These are phyloP conservation scores for Molothrus aeneus DNA, from an alignment of 2,797 vertebrate genomes.

Conservation along the genomic window DNA sequence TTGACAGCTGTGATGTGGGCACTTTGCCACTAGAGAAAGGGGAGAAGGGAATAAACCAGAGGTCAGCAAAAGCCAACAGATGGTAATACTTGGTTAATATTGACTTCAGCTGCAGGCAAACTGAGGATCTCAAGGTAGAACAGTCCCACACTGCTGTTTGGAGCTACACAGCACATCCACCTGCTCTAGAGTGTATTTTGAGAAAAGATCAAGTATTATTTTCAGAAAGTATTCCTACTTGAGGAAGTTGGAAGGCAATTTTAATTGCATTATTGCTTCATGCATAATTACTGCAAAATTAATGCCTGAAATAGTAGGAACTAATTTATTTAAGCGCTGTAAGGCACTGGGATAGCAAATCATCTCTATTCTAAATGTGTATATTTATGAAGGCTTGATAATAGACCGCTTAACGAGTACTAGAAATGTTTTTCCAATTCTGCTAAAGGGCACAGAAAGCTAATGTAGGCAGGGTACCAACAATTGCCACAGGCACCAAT, in stretches of 20 bases:
- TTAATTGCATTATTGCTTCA: constrained; percentile 62
- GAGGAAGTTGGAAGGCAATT: constrained; percentile 31
- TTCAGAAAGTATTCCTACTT: neutral
- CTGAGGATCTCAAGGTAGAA: neutral
- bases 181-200: constrained; percentile 44
- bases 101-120: constrained; percentile 47
- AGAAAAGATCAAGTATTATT: constrained; percentile 33
- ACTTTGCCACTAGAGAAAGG: neutral
- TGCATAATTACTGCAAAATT: constrained; percentile 63
- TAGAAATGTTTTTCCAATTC: constrained; percentile 52
- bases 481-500: constrained; percentile 64
- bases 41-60: neutral
- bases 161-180: neutral
- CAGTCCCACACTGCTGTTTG: neutral
- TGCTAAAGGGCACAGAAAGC: constrained; percentile 53
- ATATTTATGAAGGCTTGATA: constrained; percentile 69
- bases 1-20: constrained; percentile 16
- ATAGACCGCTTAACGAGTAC: constrained; percentile 63
- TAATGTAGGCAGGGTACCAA: constrained; percentile 50
- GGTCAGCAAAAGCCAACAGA: constrained; percentile 36
- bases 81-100: constrained; percentile 37
- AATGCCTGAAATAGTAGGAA: constrained; percentile 52
- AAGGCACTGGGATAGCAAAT: constrained; percentile 59
- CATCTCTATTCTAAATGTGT: constrained; percentile 50
- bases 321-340: constrained; percentile 67